These are phyloP conservation scores for Dendrolimus kikuchii DNA, from an alignment of 1,140 invertebrate genomes.

Conservation along the genomic window DNA sequence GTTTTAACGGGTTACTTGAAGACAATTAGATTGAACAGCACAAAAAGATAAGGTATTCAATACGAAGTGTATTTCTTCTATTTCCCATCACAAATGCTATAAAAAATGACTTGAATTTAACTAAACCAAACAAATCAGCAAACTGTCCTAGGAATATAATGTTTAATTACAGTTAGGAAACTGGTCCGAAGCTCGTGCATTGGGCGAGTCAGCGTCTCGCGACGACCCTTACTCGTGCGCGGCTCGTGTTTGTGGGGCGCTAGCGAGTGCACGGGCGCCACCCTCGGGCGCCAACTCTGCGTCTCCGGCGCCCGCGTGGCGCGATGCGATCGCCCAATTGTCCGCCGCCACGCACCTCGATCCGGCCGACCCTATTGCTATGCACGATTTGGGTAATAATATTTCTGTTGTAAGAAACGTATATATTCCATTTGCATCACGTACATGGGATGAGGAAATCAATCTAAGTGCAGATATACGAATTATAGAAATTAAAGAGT, in stretches of 20 bases:
- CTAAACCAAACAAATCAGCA: no score
- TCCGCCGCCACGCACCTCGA: conserved; percentile 51
- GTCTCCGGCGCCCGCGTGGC: conserved; percentile 9
- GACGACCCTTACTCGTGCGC: conserved; percentile 56
- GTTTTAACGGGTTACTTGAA: no score
- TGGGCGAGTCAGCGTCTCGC: conserved; percentile 41
- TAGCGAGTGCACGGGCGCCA: conserved; percentile 14
- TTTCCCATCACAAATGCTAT: no score
- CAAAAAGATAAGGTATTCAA: no score
- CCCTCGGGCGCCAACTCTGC: conserved; percentile 12
- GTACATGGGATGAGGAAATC: no score
- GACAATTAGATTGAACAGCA: no score
- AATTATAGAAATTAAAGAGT: not conserved
- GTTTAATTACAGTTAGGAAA: conserved; percentile 37
- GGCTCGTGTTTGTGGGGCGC: conserved; percentile 35
- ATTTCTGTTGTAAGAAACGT: no score
- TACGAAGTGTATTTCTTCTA: no score
- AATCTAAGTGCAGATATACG: no score
- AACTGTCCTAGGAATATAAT: no score
- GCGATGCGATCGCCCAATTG: conserved; percentile 24
- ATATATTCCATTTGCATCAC: no score
- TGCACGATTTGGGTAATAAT: conserved; percentile 45
- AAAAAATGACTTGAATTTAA: no score
- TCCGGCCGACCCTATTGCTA: conserved; percentile 51
- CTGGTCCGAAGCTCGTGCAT: conserved; percentile 38